Conservation (phyloP, 2,113 vertebrate genomes). For the Tychaedon coryphoeus region DNA sequence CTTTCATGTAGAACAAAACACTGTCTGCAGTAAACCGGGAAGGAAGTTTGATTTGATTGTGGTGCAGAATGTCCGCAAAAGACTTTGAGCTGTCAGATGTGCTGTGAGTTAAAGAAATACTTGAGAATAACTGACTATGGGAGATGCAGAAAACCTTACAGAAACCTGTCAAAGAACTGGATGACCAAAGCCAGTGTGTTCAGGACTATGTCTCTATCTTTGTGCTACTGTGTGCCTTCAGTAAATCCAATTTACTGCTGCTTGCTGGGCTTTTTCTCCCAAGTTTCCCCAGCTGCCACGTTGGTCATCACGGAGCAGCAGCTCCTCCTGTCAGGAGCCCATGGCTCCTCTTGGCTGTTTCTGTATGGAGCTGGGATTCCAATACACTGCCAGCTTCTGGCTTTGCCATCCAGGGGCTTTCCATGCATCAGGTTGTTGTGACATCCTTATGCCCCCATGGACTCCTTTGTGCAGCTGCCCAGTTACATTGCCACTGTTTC, state of each 20-base stretch:
- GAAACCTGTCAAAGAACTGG: not conserved
- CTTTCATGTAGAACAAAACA: not conserved
- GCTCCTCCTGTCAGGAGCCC: not conserved
- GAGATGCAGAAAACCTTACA: not conserved
- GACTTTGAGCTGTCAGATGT: not conserved
- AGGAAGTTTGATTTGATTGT: not conserved
- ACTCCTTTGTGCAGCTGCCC: not conserved
- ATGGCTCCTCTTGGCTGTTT: not conserved
- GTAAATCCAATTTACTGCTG: not conserved
- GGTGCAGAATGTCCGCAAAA: not conserved
- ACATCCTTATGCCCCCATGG: fast-evolving
- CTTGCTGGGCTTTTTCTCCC: not conserved
- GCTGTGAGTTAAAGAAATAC: not conserved
- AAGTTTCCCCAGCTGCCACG: not conserved
- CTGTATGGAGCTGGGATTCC: not conserved
- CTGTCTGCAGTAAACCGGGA: not conserved
- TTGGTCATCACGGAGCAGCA: fast-evolving
- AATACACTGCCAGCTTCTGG: fast-evolving
- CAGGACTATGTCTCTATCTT: not conserved
- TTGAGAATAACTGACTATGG: not conserved
- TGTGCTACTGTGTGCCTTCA: not conserved
- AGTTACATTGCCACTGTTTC: not conserved
- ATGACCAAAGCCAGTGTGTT: not conserved
- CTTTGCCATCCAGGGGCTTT: not conserved
- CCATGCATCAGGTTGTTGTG: fast-evolving